These are phyloP conservation scores for Acyrthosiphon pisum DNA, from an alignment of 1,140 invertebrate genomes.

Conservation along the genomic window DNA sequence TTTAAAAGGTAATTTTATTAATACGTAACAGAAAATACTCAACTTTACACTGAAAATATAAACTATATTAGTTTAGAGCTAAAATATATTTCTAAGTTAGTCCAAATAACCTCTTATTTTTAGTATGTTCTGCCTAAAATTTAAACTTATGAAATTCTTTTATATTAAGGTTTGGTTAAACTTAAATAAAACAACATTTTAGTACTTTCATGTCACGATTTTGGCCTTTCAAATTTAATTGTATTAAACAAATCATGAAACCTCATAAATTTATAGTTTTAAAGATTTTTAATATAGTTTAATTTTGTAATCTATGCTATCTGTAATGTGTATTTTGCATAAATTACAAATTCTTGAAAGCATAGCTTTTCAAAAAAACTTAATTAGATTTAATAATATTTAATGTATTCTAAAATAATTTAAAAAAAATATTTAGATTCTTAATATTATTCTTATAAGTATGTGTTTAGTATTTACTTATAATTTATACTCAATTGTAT, in stretches of 20 bases:
- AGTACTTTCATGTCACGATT: background rate
- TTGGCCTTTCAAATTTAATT: background rate
- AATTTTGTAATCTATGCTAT: too few species aligned
- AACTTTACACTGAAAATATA: background rate
- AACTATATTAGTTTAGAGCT: background rate
- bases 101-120: too few species aligned
- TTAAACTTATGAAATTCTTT: too few species aligned
- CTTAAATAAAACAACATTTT: too few species aligned
- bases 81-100: background rate
- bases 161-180: too few species aligned
- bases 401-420: background rate
- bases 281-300: background rate
- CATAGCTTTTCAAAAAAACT: too few species aligned
- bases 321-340: too few species aligned
- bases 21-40: background rate
- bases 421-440: background rate
- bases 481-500: background rate
- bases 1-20: conserved; percentile 30
- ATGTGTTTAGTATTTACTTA: background rate
- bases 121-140: too few species aligned
- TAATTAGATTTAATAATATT: too few species aligned
- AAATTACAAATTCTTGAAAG: too few species aligned
- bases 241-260: background rate
- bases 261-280: background rate
- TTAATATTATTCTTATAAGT: background rate